A percentile compares a stretch with the other conserved stretches of the same genome.
Conservation (phyloP, 2,113 vertebrate genomes). For the Bettongia penicillata region DNA sequence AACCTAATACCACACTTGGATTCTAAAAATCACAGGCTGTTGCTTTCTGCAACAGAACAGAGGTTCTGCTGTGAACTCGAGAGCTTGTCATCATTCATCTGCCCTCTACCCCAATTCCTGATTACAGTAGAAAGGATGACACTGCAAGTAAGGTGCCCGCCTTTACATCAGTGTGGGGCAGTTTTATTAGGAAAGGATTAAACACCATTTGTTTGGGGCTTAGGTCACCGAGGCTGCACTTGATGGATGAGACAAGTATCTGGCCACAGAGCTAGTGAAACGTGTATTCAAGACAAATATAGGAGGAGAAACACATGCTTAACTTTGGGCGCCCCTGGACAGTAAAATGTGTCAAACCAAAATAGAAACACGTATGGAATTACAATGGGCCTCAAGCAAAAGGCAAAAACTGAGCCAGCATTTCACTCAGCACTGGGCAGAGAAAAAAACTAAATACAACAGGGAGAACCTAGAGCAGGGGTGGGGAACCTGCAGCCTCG, state of each 20-base stretch:
- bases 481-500: no score
- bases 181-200: neutral
- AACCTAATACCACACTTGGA: slow-evolving; percentile 10
- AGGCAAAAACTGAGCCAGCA: slow-evolving; percentile 16
- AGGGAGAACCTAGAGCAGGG: neutral
- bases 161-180: neutral
- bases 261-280: slow-evolving; percentile 52
- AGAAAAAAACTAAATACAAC: neutral
- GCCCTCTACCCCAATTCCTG: slow-evolving; percentile 10
- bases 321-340: slow-evolving; percentile 39
- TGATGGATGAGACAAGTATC: slow-evolving; percentile 11
- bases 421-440: neutral
- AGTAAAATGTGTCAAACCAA: slow-evolving; percentile 35
- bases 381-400: slow-evolving; percentile 26
- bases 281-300: slow-evolving; percentile 53
- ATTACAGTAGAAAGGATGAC: slow-evolving; percentile 19
- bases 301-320: slow-evolving; percentile 41
- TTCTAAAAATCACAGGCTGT: neutral
- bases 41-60: slow-evolving; percentile 5
- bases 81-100: slow-evolving; percentile 17
- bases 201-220: slow-evolving; percentile 14
- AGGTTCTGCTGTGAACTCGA: neutral
- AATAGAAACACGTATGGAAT: slow-evolving; percentile 47
- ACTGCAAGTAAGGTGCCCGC: neutral
- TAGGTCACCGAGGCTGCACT: neutral